A percentile compares a stretch with the other conserved stretches of the same genome.
Conservation (phyloP, 2,888 invertebrate species). For the Chirona hameri region DNA sequence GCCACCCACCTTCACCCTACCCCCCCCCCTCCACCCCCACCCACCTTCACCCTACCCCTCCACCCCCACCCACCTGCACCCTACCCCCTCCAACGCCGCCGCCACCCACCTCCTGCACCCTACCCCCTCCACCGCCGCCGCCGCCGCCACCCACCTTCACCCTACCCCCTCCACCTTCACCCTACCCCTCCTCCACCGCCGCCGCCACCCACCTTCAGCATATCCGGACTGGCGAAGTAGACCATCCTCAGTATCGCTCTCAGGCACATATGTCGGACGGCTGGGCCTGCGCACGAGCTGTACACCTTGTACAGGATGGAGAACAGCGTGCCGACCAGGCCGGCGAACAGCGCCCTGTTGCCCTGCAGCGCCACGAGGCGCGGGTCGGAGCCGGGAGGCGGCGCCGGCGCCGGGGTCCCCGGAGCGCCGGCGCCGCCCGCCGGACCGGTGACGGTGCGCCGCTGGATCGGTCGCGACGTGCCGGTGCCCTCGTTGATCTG, state of each 20-base stretch:
- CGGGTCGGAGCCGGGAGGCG: constrained; percentile 53
- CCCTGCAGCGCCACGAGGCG: constrained; percentile 66
- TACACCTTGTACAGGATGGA: constrained; percentile 60
- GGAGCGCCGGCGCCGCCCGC: constrained; percentile 10
- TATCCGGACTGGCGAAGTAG: constrained; percentile 83
- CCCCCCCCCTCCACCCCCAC: no score
- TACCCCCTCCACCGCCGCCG: no score
- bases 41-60: no score
- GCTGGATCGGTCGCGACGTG: constrained; percentile 85
- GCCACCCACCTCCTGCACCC: no score
- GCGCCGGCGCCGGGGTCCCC: constrained; percentile 39
- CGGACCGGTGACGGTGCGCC: constrained; percentile 45
- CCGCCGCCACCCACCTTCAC: no score
- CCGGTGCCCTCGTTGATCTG: constrained; percentile 98
- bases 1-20: no score
- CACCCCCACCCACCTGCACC: no score
- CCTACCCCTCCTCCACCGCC: no score
- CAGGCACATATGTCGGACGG: constrained; percentile 94
- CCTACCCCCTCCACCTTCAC: neutral
- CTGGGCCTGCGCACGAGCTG: constrained; percentile 95
- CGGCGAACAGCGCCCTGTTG: constrained; percentile 65
- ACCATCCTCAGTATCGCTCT: constrained; percentile 94
- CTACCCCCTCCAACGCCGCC: no score
- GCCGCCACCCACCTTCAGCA: constrained; percentile 54
- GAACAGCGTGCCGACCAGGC: constrained; percentile 57